Base-by-base conservation (phyloP, 2,888 invertebrate genomes). In the Achlya flavicornis region DNA sequence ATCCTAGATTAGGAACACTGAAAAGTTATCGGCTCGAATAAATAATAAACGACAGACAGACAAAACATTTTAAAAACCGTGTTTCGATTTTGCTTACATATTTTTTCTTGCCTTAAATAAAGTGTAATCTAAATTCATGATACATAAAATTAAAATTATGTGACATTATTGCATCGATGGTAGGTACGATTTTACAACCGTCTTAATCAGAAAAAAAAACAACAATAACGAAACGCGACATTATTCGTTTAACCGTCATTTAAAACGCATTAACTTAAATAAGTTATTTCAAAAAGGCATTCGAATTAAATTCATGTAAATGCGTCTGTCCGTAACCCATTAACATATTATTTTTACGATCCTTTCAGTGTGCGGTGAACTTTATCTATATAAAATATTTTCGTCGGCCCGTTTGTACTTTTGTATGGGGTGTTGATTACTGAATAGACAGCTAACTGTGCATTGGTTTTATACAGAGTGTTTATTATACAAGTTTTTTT, bases 321-420 rank as follows among this genome's bases (percentile, higher is more conserved):
- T 60, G n/a, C 19, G 53, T 53, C 53, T 19, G 48, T 53, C 19
- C 53, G 16, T 53, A 19, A 16, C 46, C 41, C 43, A 63, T 62
- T 63, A 64, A 48, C 58, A 61, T 43, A 63, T 64, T 63, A 57
- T 58, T 57, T 61, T 33, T 61, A 63, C 61, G 61, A 60, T 60
- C 14, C 19, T 16, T 61, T 16, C 64, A 67, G 63, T 74, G 69
- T 66, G 64, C 69, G 72, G 14, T 48, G 65, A 16, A 46, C 63
- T 58, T 60, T 60, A 67, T 53, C 64, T 33, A 59, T 41, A 61
- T 64, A 67, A 69, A 66, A 64, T 68, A 65, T 70, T 64, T 53
- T 58, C 58, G 71, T 70, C 75, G 75, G 75, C 64, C 61, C 66
- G 68, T 73, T 73, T 75, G 75, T 71, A 68, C 70, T 61, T 60